Evolutionary conservation across 2,888 invertebrate genomes (phyloP).

Genomic region (Watsonalla binaria): DNA sequence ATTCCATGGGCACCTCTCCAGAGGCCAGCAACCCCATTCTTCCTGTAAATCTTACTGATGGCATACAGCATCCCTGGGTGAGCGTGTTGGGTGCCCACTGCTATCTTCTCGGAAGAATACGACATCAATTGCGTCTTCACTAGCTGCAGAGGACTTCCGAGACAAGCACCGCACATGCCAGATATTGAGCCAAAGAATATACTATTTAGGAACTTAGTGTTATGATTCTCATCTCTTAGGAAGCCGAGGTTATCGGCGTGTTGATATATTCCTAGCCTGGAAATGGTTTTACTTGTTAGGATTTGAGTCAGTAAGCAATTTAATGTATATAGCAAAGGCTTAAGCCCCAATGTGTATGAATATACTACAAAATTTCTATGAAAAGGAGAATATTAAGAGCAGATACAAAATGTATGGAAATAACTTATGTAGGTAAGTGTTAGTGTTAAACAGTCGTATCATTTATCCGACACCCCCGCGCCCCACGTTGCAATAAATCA

Average conservation of each 20-base stretch:
- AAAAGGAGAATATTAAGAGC: too few relatives aligned
- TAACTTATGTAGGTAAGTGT: too few relatives aligned
- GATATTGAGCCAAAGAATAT: conserved; percentile 86
- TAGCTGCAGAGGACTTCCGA: conserved; percentile 93
- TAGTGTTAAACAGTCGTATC: too few relatives aligned
- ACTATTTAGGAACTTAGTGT: conserved; percentile 83
- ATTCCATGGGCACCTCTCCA: conserved; percentile 89
- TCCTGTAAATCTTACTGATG: conserved; percentile 77
- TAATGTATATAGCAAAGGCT: background rate
- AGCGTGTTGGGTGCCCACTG: conserved; percentile 92
- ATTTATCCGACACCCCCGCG: too few relatives aligned
- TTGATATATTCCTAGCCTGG: conserved; percentile 87
- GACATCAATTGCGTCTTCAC: conserved; percentile 94
- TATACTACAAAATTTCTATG: too few relatives aligned
- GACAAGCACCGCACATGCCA: conserved; percentile 86
- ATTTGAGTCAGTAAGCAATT: background rate
- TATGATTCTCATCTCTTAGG: conserved; percentile 80
- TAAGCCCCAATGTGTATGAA: too few relatives aligned
- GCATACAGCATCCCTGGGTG: conserved; percentile 84
- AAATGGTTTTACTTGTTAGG: conserved; percentile 15
- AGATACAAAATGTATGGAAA: too few relatives aligned
- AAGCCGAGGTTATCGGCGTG: conserved; percentile 83
- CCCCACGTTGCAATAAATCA: too few relatives aligned
- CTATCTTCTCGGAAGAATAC: conserved; percentile 85
- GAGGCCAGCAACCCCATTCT: conserved; percentile 73